Evolutionary conservation across 2,888 invertebrate species (phyloP), one percentile per base, ranked within the genome.

Genomic region (Eupithecia inturbata): DNA sequence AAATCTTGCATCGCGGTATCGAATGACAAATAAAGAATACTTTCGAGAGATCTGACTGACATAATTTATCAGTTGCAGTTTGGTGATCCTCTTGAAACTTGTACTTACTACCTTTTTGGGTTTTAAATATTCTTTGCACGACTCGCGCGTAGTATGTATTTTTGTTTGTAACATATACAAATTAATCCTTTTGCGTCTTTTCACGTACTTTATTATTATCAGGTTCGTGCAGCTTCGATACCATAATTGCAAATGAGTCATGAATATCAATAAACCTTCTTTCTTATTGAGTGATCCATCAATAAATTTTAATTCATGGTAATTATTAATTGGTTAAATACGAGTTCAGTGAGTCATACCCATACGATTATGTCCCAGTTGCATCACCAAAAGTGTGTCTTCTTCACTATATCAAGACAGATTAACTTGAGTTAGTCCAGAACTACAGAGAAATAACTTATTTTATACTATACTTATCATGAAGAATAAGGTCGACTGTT

Each of bases 271-370:
- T 82, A 81, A 82, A 81, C 80, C 78, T 71, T 45, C 63, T 74
- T 72, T 68, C 41, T 72, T 75, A 68, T 74, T 77, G 70, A 74
- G 72, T 72, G 76, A 82, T 80, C 79, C 82, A 79, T 82, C 78
- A 83, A 85, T 86, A 84, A 85, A 86, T 87, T 84, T 87, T 86
- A 78, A 84, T 82, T 84, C 82, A 87, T 85, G 84, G 83, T 85
- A 85, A 85, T 80, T 77, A 84, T 84, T 81, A 81, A 82, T 85
- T 83, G 77, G 75, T 84, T 83, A 79, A 83, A 84, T 84, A 85
- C 82, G 82, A 77, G 78, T 73, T 78, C 79, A 81, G 79, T 85
- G 85, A 86, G 79, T 86, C 84, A 85, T 76, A 79, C 70, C 75
- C 83, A 79, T 83, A n/a, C 83, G 82, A 82, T 9, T 80, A 82